Evolutionary conservation across 2,797 vertebrate genomes (phyloP).

Genomic region (Babyrousa celebensis): DNA sequence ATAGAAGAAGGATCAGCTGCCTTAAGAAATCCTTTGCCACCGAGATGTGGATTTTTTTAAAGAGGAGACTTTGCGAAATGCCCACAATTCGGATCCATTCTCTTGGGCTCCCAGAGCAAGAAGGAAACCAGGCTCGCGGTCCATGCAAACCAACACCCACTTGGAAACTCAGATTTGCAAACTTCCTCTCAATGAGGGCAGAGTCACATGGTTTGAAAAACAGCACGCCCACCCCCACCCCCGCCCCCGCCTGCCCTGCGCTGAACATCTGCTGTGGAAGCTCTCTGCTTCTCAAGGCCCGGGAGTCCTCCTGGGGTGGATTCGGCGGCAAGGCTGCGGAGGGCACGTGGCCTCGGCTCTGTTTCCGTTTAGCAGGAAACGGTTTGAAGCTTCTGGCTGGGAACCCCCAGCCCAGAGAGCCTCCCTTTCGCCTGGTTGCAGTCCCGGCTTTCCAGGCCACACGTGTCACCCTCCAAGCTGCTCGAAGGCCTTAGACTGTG

Average conservation of each 20-base stretch:
- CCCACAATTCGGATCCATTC: constrained; percentile 33
- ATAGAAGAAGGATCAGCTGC: constrained; percentile 20
- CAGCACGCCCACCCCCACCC: not conserved
- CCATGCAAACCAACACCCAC: constrained; percentile 64
- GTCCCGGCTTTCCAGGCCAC: constrained; percentile 27
- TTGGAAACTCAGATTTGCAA: constrained; percentile 87
- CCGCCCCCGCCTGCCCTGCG: not conserved
- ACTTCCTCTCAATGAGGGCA: constrained; percentile 83
- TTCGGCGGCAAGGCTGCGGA: constrained; percentile 76
- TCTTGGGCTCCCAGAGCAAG: constrained; percentile 47
- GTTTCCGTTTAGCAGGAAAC: constrained; percentile 82
- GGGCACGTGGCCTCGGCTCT: constrained; percentile 75
- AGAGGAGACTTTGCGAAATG: constrained; percentile 23
- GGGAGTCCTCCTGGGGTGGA: constrained; percentile 57
- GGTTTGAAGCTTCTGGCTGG: constrained; percentile 81
- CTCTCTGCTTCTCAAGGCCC: constrained; percentile 68
- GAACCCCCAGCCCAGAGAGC: constrained; percentile 69
- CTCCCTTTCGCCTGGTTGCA: constrained; percentile 72
- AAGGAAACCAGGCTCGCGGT: constrained; percentile 46
- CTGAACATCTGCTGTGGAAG: constrained; percentile 78
- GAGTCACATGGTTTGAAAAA: constrained; percentile 73
- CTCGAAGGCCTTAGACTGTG: constrained; percentile 27
- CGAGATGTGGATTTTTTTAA: constrained; percentile 43
- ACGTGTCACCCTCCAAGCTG: not conserved
- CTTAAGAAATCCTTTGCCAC: constrained; percentile 37